These are phyloP conservation scores for Holothuria glaberrima DNA, from an alignment of 35 echinoderm and acorn worm species.

Conservation along the genomic window DNA sequence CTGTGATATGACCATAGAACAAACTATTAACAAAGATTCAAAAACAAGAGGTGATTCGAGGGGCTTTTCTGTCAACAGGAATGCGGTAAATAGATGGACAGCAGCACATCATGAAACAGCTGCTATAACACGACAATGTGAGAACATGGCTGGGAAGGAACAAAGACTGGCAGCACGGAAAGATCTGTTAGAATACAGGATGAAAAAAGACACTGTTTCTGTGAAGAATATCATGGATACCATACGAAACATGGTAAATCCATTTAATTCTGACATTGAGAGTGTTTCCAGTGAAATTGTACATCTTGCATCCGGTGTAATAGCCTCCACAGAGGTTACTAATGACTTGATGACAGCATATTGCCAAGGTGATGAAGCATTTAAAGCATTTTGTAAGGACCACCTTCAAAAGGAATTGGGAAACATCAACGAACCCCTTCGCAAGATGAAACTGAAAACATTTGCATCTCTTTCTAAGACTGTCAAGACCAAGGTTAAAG, in stretches of 20 bases:
- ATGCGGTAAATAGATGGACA: slow-evolving; percentile 67
- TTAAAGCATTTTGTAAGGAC: slow-evolving; percentile 41
- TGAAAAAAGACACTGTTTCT: background rate
- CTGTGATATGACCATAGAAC: slow-evolving; percentile 60
- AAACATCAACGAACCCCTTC: slow-evolving; percentile 11
- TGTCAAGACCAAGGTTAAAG: slow-evolving; percentile 33
- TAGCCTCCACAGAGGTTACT: slow-evolving; percentile 53
- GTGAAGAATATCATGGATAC: background rate
- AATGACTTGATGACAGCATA: slow-evolving; percentile 57
- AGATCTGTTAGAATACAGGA: slow-evolving; percentile 43
- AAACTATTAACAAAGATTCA: slow-evolving; percentile 52
- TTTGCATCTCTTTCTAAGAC: slow-evolving; percentile 48
- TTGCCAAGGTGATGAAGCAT: slow-evolving; percentile 56
- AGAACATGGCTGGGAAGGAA: slow-evolving; percentile 66
- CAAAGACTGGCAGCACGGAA: slow-evolving; percentile 45
- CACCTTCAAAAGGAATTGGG: background rate
- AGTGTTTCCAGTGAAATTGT: slow-evolving; percentile 42
- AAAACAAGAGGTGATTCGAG: slow-evolving; percentile 52
- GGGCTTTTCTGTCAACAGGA: slow-evolving; percentile 67
- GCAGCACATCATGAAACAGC: slow-evolving; percentile 63
- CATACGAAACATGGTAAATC: slow-evolving; percentile 9
- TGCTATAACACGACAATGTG: slow-evolving; percentile 70
- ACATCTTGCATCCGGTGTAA: slow-evolving; percentile 68
- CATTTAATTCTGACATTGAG: slow-evolving; percentile 47
- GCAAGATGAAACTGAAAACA: slow-evolving; percentile 56